Conservation (phyloP, 2,113 vertebrate genomes). For the Alectura lathami region DNA sequence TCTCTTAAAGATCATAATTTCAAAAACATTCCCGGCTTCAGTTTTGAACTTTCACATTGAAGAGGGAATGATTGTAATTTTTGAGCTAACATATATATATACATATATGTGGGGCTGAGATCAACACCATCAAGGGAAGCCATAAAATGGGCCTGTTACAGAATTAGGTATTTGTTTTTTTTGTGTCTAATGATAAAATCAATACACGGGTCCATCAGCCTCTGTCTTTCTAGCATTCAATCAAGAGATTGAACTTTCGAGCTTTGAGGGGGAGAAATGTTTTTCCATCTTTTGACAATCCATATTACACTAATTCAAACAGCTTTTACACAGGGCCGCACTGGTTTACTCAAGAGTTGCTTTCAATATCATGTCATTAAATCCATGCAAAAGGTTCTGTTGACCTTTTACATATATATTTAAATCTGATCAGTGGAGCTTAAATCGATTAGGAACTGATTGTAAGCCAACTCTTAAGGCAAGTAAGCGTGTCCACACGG, state of each 20-base stretch:
- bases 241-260: constrained; percentile 30
- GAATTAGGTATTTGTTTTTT: constrained; percentile 44
- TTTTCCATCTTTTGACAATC: constrained; percentile 39
- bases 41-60: not conserved
- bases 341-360: not conserved
- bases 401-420: constrained; percentile 59
- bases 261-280: constrained; percentile 3
- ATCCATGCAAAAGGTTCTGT: constrained; percentile 37
- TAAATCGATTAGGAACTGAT: constrained; percentile 54
- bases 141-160: not conserved
- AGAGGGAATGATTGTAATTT: not conserved
- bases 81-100: not conserved
- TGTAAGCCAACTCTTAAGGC: constrained; percentile 48
- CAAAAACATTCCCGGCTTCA: not conserved
- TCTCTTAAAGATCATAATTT: not conserved
- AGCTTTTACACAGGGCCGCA: constrained; percentile 25
- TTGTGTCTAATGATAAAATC: constrained; percentile 49
- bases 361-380: constrained; percentile 53
- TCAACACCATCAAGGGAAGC: not conserved
- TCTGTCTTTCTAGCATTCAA: constrained; percentile 3
- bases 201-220: not conserved
- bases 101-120: not conserved
- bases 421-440: constrained; percentile 53
- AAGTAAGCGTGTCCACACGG: constrained; percentile 3
- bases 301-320: constrained; percentile 7